These are phyloP conservation scores for Ondatra zibethicus DNA, from an alignment of 2,113 vertebrate species.

Conservation along the genomic window DNA sequence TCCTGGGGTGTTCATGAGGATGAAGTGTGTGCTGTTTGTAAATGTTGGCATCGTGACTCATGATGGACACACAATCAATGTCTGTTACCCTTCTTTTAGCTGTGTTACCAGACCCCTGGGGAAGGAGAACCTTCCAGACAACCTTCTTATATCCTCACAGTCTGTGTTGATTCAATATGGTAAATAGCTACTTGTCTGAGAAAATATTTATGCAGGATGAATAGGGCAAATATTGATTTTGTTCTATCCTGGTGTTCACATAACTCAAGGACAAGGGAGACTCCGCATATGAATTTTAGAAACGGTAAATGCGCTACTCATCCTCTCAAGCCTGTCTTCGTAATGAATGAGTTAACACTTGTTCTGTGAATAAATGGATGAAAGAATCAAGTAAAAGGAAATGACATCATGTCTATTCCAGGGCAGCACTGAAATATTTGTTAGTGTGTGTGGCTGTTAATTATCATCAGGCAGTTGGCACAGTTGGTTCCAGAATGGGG, in stretches of 20 bases:
- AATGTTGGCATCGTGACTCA: background rate
- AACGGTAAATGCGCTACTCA: constrained; percentile 31
- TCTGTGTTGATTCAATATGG: constrained; percentile 62
- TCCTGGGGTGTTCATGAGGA: background rate
- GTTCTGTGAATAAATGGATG: constrained; percentile 15
- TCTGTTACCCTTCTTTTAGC: background rate
- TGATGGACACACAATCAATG: background rate
- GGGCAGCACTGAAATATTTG: background rate
- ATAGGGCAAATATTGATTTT: constrained; percentile 75
- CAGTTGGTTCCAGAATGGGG: constrained; percentile 1
- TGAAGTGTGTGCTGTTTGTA: background rate
- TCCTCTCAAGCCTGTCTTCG: constrained; percentile 35
- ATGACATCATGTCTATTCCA: constrained; percentile 40
- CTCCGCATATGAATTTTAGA: constrained; percentile 46
- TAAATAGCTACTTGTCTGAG: constrained; percentile 69
- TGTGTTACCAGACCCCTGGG: background rate
- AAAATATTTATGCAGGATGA: constrained; percentile 76
- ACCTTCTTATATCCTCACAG: constrained; percentile 39
- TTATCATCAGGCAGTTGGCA: background rate
- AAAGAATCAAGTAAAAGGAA: constrained; percentile 38
- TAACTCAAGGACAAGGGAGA: constrained; percentile 69
- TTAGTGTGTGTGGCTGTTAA: background rate
- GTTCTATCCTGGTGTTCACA: constrained; percentile 50
- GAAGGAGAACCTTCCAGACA: constrained; percentile 46
- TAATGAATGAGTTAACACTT: constrained; percentile 52